Percentiles rank a stretch among this genome's conserved stretches.
phyloP scores from a whole-genome alignment of 2,888 invertebrate genomes.

The Nasonovia ribisnigri region DNA sequence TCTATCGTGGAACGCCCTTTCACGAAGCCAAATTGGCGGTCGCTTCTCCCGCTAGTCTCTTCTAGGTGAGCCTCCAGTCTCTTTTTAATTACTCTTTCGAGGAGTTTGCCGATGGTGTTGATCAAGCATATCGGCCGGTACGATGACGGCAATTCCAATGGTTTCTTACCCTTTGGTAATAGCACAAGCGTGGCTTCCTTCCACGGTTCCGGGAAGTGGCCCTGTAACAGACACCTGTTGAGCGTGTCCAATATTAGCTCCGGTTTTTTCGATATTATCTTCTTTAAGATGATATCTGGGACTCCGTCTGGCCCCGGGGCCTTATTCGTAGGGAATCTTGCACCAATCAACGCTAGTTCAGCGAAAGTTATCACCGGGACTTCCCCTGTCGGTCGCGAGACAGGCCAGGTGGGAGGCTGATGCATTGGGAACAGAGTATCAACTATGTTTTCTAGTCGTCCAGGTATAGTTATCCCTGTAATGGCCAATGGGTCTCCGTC shows the following conservation, averaged over 20 bases:
- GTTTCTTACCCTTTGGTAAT: not conserved
- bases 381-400: too few species aligned
- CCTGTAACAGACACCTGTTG: too few species aligned
- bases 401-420: not conserved
- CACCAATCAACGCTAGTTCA: too few species aligned
- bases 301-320: too few species aligned
- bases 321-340: too few species aligned
- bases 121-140: not conserved
- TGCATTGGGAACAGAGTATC: not conserved
- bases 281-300: too few species aligned
- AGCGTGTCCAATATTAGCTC: too few species aligned
- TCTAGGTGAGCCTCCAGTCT: not conserved
- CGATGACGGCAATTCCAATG: not conserved
- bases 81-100: not conserved
- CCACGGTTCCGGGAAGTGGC: too few species aligned
- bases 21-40: not conserved
- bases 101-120: not conserved
- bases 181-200: too few species aligned
- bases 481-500: not conserved
- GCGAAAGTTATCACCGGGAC: too few species aligned
- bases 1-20: too few species aligned
- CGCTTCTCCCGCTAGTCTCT: not conserved
- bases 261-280: too few species aligned
- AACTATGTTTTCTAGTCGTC: not conserved
- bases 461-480: not conserved